These are phyloP conservation scores for Choloepus didactylus DNA, from an alignment of 2,797 vertebrate genomes.

Conservation along the genomic window DNA sequence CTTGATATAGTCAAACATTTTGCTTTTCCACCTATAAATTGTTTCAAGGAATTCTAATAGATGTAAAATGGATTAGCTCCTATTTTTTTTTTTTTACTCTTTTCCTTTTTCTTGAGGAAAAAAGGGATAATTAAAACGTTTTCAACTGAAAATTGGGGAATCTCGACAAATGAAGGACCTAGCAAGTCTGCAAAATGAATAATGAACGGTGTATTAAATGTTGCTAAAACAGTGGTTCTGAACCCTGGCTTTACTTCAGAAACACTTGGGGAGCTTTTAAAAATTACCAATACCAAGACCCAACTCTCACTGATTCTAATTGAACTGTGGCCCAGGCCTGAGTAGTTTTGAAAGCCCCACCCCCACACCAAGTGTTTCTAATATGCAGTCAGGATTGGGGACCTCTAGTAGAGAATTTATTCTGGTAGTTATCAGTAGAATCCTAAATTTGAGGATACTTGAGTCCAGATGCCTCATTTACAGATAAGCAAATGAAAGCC, in stretches of 20 bases:
- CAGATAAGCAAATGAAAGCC: slow-evolving; percentile 30
- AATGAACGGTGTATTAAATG: background rate
- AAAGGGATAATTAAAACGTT: slow-evolving; percentile 27
- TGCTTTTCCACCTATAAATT: background rate
- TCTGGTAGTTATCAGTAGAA: background rate
- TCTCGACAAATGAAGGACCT: background rate
- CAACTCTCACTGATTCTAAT: background rate
- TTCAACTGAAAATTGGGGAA: slow-evolving; percentile 47
- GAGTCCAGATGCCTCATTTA: slow-evolving; percentile 41
- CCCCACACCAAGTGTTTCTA: background rate
- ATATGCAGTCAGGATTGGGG: background rate
- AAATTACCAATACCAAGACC: background rate
- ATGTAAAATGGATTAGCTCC: background rate
- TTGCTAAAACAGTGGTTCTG: background rate
- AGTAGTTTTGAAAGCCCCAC: background rate
- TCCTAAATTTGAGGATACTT: background rate
- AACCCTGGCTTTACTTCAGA: slow-evolving; percentile 3
- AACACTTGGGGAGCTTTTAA: background rate
- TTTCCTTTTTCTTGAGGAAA: slow-evolving; percentile 6
- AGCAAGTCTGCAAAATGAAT: background rate
- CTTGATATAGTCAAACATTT: background rate
- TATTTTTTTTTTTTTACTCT: background rate
- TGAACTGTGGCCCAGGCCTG: background rate
- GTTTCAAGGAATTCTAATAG: background rate
- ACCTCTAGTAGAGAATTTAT: background rate